Evolutionary conservation across 2,113 vertebrate species (phyloP), one percentile per base, ranked within the genome.

Genomic region (Pseudopipra pipra): DNA sequence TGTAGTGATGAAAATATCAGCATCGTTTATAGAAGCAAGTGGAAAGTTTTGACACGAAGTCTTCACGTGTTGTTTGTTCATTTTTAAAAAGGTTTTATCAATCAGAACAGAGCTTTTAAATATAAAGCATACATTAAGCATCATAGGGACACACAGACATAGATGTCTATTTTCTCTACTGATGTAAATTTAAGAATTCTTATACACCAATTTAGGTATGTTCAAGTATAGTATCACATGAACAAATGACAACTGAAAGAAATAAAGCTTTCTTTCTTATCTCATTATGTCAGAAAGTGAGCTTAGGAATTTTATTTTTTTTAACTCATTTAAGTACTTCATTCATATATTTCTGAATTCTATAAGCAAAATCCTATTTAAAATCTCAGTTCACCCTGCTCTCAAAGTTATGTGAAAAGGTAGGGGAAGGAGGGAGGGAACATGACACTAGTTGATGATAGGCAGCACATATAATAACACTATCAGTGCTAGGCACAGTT

Each of bases 391-490:
- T 93, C 19, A 66, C 5, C 14, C 56, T 77, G 33, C 37, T 52
- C 27, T 77, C 43, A 39, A 73, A 72, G 12, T 74, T 49, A 74
- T 11, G 4, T 0, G 6, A 77, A 76, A 61, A 73, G 25, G 28
- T 24, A 9, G n/a, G 8, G 6, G 10, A 19, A 78, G 14, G 25
- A 37, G 5, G 2, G 22, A 85, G 4, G 35, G 24, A 89, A 14
- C 35, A 74, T 22, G 24, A 65, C 35, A 68, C 5, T 28, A 43
- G 6, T 80, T 16, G 24, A 65, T 24, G 12, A 66, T 0, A 77
- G 9, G 3, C 37, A 84, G 8, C 4, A 46, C 0, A 0, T 35
- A 24, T 47, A 47, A 21, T 49, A 80, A 55, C 15, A 46, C 6
- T 28, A 11, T 8, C 39, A 33, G 0, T 14, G 19, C 12, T 6